phyloP scores from a whole-genome alignment of 2,113 vertebrate genomes.

The Lucifuga dentata region DNA sequence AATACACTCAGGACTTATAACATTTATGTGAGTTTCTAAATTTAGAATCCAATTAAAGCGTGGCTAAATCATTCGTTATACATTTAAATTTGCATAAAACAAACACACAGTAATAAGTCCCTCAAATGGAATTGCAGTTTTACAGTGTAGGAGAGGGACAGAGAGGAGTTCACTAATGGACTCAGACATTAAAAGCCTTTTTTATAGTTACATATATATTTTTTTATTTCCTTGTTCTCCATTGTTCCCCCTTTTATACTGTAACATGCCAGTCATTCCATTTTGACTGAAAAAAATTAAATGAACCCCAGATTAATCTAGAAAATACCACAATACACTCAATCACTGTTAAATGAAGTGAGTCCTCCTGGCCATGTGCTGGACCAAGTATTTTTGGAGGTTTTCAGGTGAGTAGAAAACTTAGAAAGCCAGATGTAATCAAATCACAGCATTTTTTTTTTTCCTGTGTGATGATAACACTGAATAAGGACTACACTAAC shows the following conservation, averaged over 20 bases:
- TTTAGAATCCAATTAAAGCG: slow-evolving; percentile 66
- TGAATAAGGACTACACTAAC: slow-evolving; percentile 23
- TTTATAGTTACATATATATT: slow-evolving; percentile 25
- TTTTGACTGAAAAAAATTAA: slow-evolving; percentile 53
- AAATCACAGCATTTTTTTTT: slow-evolving; percentile 39
- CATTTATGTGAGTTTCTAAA: slow-evolving; percentile 47
- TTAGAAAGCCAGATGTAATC: slow-evolving; percentile 35
- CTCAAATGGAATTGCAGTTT: slow-evolving; percentile 56
- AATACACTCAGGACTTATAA: slow-evolving; percentile 43
- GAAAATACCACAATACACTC: slow-evolving; percentile 45
- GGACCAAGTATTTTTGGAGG: slow-evolving; percentile 39
- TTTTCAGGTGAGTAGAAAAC: slow-evolving; percentile 50
- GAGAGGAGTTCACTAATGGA: slow-evolving; percentile 9
- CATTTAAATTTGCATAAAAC: slow-evolving; percentile 41
- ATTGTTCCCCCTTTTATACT: slow-evolving; percentile 11
- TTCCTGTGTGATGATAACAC: neutral
- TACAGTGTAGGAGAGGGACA: slow-evolving; percentile 19
- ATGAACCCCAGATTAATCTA: slow-evolving; percentile 59
- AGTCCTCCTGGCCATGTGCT: slow-evolving; percentile 27
- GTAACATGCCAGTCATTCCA: slow-evolving; percentile 41
- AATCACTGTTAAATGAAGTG: slow-evolving; percentile 36
- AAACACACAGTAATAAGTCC: slow-evolving; percentile 51
- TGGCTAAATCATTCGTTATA: slow-evolving; percentile 45
- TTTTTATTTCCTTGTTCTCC: slow-evolving; percentile 7
- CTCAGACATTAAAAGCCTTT: slow-evolving; percentile 30